phyloP scores from a whole-genome alignment of 2,797 vertebrate genomes.

The Tenualosa thibaudeaui region DNA sequence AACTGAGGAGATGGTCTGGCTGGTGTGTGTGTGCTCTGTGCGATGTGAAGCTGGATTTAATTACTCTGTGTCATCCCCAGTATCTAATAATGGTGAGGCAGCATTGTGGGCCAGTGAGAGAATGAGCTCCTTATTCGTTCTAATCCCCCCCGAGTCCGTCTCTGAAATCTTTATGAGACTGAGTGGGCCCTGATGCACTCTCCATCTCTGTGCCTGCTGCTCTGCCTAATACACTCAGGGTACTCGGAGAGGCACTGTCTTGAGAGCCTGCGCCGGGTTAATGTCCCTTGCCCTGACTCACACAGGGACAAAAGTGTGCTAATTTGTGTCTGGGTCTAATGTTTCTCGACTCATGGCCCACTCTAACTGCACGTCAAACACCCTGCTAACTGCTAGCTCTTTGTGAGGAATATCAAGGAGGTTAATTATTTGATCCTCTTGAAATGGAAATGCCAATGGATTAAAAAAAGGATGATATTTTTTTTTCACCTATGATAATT shows the following conservation, averaged over 20 bases:
- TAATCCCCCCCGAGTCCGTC: conserved; percentile 71
- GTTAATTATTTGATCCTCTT: conserved; percentile 27
- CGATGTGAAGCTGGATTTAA: conserved; percentile 48
- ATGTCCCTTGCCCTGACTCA: conserved; percentile 34
- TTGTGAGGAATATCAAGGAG: conserved; percentile 4
- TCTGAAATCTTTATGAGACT: conserved; percentile 80
- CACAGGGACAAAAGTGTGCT: conserved; percentile 37
- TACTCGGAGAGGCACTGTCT: conserved; percentile 12
- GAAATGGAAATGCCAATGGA: conserved; percentile 18
- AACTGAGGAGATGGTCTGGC: conserved; percentile 32
- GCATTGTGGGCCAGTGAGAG: conserved; percentile 67
- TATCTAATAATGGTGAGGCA: conserved; percentile 46
- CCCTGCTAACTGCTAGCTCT: conserved; percentile 1
- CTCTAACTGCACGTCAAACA: conserved; percentile 10
- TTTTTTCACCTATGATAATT: neutral
- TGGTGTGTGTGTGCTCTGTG: conserved; percentile 36
- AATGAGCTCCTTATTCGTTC: conserved; percentile 74
- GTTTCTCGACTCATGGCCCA: neutral
- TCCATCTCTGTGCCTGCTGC: conserved; percentile 53
- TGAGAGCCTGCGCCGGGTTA: conserved; percentile 37
- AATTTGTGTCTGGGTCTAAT: conserved; percentile 38
- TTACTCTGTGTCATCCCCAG: conserved; percentile 43
- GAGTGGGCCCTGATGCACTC: conserved; percentile 70
- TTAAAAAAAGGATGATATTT: conserved; percentile 2
- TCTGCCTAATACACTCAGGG: conserved; percentile 66